Percentiles rank a stretch among this genome's conserved stretches.
Conservation (phyloP, 2,113 vertebrate genomes). For the Heterocephalus glaber region DNA sequence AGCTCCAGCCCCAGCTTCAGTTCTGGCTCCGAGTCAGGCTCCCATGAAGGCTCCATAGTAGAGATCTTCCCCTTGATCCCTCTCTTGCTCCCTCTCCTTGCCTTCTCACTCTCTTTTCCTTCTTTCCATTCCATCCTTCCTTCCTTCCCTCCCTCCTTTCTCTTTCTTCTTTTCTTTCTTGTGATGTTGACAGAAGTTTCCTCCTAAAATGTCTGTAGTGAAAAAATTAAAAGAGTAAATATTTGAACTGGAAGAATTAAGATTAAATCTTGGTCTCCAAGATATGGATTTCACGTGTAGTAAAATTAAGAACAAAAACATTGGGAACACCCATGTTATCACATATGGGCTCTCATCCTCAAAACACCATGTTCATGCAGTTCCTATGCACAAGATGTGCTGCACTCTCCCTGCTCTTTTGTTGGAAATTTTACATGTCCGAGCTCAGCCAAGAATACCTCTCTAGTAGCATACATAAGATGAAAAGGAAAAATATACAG, state of each 20-base stretch:
- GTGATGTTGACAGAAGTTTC: background rate
- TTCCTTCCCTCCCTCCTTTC: background rate
- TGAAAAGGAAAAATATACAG: background rate
- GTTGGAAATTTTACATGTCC: background rate
- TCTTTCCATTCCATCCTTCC: background rate
- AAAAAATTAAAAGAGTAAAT: background rate
- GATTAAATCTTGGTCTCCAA: background rate
- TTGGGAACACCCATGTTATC: background rate
- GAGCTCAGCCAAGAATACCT: background rate
- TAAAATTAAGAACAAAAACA: background rate
- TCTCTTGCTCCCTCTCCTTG: background rate
- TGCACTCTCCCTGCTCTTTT: background rate
- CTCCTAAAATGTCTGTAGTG: background rate
- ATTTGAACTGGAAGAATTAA: background rate
- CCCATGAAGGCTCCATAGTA: background rate
- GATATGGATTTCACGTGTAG: background rate
- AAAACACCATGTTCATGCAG: background rate
- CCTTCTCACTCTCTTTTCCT: no score
- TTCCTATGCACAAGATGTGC: background rate
- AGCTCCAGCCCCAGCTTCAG: background rate
- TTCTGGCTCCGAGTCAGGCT: background rate
- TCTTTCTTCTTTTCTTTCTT: background rate
- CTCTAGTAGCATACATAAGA: background rate
- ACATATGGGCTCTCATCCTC: no score
- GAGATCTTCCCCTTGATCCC: background rate